Conservation (phyloP, 2,797 vertebrate species). For the Ambastaia sidthimunki region DNA sequence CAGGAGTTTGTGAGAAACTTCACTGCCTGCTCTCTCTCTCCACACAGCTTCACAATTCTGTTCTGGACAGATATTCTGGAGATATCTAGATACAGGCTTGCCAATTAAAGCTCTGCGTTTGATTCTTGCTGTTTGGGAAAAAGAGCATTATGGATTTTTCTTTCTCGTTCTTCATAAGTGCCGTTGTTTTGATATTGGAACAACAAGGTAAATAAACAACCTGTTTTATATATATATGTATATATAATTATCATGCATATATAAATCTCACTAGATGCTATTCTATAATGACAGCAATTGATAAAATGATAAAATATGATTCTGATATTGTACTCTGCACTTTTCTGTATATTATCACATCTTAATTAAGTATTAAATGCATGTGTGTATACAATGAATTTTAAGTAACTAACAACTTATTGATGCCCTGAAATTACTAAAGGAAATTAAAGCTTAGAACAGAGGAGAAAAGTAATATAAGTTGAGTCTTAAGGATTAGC, state of each 20-base stretch:
- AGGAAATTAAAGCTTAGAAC: not conserved
- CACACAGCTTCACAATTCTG: slow-evolving; percentile 23
- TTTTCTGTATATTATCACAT: not conserved
- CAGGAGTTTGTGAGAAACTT: slow-evolving; percentile 31
- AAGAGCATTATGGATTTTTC: slow-evolving; percentile 58
- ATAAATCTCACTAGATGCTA: not conserved
- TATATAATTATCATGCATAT: not conserved
- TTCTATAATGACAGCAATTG: not conserved
- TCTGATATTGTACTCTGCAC: not conserved
- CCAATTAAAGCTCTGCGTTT: slow-evolving; percentile 9
- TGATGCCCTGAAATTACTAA: too few species aligned
- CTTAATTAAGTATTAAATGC: not conserved
- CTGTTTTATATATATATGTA: not conserved
- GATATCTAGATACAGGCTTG: slow-evolving; percentile 1
- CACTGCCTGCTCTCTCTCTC: slow-evolving; percentile 15
- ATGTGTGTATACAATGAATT: not conserved
- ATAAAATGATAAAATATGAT: too few species aligned
- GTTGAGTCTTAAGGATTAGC: not conserved
- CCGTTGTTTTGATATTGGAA: slow-evolving; percentile 56
- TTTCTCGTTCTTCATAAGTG: slow-evolving; percentile 54
- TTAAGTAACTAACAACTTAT: not conserved
- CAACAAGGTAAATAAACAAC: slow-evolving; percentile 60
- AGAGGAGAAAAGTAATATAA: not conserved
- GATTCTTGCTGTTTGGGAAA: not conserved
- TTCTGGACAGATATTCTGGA: slow-evolving; percentile 35